Evolutionary conservation across 2,888 invertebrate genomes (phyloP).

Genomic region (Philhelius pedissequus): DNA sequence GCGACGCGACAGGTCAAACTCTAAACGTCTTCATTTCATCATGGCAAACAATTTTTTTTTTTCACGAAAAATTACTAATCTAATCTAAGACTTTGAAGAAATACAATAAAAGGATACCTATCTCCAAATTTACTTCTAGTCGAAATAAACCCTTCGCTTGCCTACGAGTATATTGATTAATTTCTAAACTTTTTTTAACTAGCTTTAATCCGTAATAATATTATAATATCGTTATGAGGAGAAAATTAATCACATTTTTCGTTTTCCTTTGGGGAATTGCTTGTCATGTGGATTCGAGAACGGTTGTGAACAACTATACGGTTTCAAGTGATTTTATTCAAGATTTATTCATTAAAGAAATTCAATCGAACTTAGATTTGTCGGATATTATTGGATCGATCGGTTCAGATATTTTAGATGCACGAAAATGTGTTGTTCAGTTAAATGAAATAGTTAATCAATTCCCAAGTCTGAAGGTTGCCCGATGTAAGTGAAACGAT

Average conservation of each 20-base stretch:
- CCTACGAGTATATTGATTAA: neutral
- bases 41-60: neutral
- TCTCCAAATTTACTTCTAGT: neutral
- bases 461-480: constrained; percentile 13
- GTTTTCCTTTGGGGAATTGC: neutral
- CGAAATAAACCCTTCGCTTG: neutral
- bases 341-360: constrained; percentile 16
- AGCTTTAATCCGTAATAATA: neutral
- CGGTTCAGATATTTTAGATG: neutral
- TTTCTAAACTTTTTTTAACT: neutral
- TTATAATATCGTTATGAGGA: neutral
- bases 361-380: neutral
- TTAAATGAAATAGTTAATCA: constrained; percentile 6
- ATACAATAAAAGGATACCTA: constrained; percentile 10
- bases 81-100: neutral
- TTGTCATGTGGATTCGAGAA: neutral
- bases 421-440: neutral
- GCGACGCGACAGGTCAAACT: neutral
- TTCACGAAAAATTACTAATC: neutral
- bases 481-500: constrained; percentile 38
- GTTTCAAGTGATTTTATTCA: constrained; percentile 30
- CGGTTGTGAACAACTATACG: constrained; percentile 34
- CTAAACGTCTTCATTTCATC: neutral
- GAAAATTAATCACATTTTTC: neutral
- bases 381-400: neutral